These are phyloP conservation scores for Ptyas mucosa DNA, from an alignment of 2,113 vertebrate species.

Conservation along the genomic window DNA sequence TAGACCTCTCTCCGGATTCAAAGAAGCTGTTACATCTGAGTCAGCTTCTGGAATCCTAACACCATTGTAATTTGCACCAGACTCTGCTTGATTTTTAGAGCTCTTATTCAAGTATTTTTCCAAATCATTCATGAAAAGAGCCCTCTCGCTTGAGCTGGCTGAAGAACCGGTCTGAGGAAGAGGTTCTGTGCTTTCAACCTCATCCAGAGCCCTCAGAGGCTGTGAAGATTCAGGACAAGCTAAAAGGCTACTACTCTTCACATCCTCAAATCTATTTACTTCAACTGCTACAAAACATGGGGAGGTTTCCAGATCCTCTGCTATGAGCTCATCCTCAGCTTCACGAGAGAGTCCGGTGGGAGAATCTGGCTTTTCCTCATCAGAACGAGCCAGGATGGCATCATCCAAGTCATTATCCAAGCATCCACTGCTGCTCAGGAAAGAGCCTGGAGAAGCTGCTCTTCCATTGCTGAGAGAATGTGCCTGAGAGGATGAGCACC, in stretches of 20 bases:
- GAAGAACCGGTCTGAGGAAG: neutral
- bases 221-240: neutral
- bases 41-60: constrained; percentile 29
- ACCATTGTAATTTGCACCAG: neutral
- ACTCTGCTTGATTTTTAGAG: neutral
- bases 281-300: neutral
- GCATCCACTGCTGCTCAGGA: neutral
- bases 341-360: constrained; percentile 63
- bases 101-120: neutral
- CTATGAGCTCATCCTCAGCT: constrained; percentile 67
- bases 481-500: constrained; percentile 16
- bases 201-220: neutral
- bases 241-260: neutral
- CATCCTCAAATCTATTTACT: neutral
- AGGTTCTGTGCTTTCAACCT: neutral
- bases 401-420: constrained; percentile 58
- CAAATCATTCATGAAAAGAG: rapidly evolving
- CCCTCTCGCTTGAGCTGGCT: rapidly evolving
- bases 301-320: constrained; percentile 33
- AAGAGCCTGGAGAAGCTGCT: constrained; percentile 35
- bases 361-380: constrained; percentile 58
- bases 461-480: constrained; percentile 26
- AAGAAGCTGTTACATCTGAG: rapidly evolving
- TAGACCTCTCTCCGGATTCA: neutral
- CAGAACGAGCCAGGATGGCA: constrained; percentile 64